These are phyloP conservation scores for Oenanthe oenanthe DNA, from an alignment of 2,113 vertebrate species.

Conservation along the genomic window DNA sequence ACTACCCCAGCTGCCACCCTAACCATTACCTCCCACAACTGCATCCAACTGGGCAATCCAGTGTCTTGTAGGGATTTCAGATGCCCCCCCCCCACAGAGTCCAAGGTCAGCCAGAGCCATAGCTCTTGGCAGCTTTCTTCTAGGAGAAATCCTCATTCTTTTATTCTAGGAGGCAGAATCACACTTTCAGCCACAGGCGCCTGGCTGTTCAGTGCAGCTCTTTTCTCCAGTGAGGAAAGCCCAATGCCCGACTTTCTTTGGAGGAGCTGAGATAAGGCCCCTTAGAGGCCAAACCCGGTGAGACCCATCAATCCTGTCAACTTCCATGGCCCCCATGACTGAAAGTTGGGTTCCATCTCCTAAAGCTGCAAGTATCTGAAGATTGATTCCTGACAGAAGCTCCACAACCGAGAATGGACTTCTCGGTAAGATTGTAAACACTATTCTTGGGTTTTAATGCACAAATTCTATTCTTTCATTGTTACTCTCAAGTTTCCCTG, in stretches of 20 bases:
- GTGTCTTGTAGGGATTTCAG: neutral
- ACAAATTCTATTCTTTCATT: neutral
- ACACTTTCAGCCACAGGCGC: neutral
- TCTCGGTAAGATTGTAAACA: neutral
- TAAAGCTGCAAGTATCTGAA: neutral
- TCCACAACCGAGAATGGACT: neutral
- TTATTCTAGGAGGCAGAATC: neutral
- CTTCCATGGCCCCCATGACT: neutral
- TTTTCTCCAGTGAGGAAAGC: neutral
- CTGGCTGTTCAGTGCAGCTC: neutral
- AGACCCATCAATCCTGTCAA: neutral
- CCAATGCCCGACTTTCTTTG: neutral
- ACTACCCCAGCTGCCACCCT: neutral
- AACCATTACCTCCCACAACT: neutral
- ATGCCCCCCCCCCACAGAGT: too few species aligned
- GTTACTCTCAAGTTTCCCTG: neutral
- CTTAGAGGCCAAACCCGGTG: neutral
- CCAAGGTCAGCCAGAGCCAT: neutral
- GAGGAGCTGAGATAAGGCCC: neutral
- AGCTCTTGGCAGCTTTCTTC: neutral
- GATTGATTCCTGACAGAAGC: neutral
- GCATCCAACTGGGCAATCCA: neutral
- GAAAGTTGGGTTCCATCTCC: neutral
- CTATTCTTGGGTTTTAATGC: neutral
- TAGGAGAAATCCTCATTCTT: neutral